Evolutionary conservation across 2,113 vertebrate genomes (phyloP).

Genomic region (Gopherus evgoodei): DNA sequence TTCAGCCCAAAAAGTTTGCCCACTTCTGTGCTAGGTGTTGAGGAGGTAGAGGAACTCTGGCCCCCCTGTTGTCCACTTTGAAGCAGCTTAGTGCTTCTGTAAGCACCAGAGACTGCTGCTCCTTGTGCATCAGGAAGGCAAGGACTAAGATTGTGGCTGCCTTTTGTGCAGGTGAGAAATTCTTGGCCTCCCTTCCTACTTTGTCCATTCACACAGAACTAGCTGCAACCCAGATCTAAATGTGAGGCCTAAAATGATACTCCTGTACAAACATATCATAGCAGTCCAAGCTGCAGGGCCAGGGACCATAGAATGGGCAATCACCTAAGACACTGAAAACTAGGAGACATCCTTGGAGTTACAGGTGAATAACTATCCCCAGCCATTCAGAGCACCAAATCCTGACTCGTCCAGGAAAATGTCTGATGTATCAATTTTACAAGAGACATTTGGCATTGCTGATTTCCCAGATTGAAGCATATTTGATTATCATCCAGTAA

Average conservation of each 20-base stretch:
- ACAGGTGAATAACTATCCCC: background rate
- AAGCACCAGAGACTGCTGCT: background rate
- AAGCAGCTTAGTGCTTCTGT: background rate
- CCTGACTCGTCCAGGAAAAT: background rate
- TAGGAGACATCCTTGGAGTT: background rate
- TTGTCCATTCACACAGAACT: background rate
- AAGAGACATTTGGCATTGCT: background rate
- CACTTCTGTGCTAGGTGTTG: background rate
- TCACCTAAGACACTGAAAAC: background rate
- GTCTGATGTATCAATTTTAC: background rate
- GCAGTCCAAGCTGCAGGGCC: background rate
- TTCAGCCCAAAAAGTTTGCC: no score
- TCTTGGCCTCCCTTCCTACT: background rate
- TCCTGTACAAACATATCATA: background rate
- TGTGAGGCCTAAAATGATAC: background rate
- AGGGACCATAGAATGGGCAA: background rate
- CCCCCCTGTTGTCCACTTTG: background rate
- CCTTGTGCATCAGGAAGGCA: background rate
- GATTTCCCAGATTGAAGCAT: conserved; percentile 36
- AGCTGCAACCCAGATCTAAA: background rate
- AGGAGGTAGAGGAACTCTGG: background rate
- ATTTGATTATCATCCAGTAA: conserved; percentile 41
- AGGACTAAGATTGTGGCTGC: background rate
- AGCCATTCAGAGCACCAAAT: background rate
- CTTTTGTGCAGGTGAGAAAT: background rate